Base-by-base conservation (phyloP, 1,140 invertebrate genomes). In the Lordiphosa clarofinis region DNA sequence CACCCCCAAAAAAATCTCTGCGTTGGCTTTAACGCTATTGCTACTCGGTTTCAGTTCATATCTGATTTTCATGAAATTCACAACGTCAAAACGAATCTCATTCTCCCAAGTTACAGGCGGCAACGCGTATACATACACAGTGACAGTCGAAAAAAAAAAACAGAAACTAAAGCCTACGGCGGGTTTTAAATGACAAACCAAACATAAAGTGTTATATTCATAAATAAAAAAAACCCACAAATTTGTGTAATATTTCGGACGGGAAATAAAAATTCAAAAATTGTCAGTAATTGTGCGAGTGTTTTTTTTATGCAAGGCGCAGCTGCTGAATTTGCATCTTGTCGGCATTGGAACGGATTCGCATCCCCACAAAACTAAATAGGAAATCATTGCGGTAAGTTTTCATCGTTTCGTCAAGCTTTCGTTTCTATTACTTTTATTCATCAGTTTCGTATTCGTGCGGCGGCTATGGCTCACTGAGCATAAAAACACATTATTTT, bases 401-500 rank as follows among this genome's bases (percentile, higher is more conserved):
- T 46, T 12, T 8, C 7, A 28, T 21, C 24, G 3, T 28, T 28
- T 60, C 49, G 61, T 53, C 58, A 62, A 38, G 60, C 53, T 69
- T 68, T 70, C 48, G 58, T 37, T 55, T 21, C 24, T 48, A 40
- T 58, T 72, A 44, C 63, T 48, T 42, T 62, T 75, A 55, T 55
- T 35, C 55, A 53, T 39, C 62, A 55, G 46, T 50, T 67, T 67
- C 39, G 55, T 65, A 21, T 78, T 76, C 73, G 56, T 69, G 72
- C 60, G 54, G 52, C 15, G 42, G 56, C 39, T 72, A 52, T 66
- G 78, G 67, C 68, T 72, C 73, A 75, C 57, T 81, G 75, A 70
- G 55, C 75, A 81, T 73, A 74, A 75, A 74, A 70, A 50, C 42
- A 52, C 66, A 42, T 55, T 47, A 53, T 56, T 57, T 82, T 82